Base-by-base conservation (phyloP, 1,140 invertebrate genomes). In the Drosophila sturtevanti region DNA sequence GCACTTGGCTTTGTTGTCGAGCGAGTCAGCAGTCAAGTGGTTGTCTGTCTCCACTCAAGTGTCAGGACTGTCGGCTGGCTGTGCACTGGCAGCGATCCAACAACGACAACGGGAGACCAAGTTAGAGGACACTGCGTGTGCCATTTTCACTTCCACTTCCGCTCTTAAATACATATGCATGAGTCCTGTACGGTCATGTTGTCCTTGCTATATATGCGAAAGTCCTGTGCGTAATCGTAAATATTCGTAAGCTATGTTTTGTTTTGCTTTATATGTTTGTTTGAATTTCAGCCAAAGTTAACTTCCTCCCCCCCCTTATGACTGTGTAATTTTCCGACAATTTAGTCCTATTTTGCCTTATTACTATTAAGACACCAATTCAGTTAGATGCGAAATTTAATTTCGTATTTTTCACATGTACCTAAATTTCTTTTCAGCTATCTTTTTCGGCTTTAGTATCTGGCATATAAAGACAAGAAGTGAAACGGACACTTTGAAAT, bases 21-120 rank as follows among this genome's bases (percentile, higher is more conserved):
- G 68, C 71, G 58, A 79, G 81, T 85, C 81, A 77, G 72, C 77
- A 85, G 81, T 85, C 81, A 85, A 85, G 81, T 81, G 81, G 74
- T 75, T 85, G 81, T 85, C 81, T 74, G 81, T 81, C 81, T 86
- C 81, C 81, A 78, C 78, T 85, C 82, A 85, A 86, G 82, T 85
- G 81, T 85, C 81, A 78, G 74, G 44, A 61, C 58, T 67, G 81
- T 86, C 69, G 78, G 71, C 67, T 69, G 64, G 21, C 55, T 55
- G 73, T 21, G 63, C 64, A 59, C 63, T 77, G 72, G 74, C 74
- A 77, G 61, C 54, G 66, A 61, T 70, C 66, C 74, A 77, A 77
- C 73, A 68, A 76, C 63, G 56, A 38, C 60, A 24, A 61, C 18
- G n/a, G 56, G 34, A 22, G 72, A 63, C 72, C 55, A 77, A 70